phyloP scores from a whole-genome alignment of 2,888 invertebrate genomes.

The Crepidodera aurea region DNA sequence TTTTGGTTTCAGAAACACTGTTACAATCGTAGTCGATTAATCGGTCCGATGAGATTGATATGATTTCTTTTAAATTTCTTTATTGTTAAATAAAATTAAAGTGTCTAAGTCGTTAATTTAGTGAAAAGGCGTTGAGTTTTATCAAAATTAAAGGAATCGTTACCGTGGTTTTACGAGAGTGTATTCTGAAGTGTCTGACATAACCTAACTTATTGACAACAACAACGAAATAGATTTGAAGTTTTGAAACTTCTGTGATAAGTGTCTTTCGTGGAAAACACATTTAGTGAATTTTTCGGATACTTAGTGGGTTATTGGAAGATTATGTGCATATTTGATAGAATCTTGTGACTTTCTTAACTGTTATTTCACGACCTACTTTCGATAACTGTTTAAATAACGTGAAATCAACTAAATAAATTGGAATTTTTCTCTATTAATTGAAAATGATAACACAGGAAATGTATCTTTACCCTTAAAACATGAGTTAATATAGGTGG shows the following conservation, averaged over 20 bases:
- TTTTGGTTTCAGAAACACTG: constrained; percentile 44
- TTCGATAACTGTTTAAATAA: constrained; percentile 46
- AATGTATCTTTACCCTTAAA: constrained; percentile 8
- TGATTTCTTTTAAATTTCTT: constrained; percentile 43
- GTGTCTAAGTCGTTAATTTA: neutral
- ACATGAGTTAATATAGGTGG: constrained; percentile 30
- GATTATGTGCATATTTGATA: constrained; percentile 10
- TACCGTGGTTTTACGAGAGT: constrained; percentile 14
- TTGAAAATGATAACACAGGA: constrained; percentile 23
- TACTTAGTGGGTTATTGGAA: constrained; percentile 17
- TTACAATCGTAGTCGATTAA: constrained; percentile 43
- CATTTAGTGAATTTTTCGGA: constrained; percentile 18
- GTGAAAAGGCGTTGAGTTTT: constrained; percentile 26
- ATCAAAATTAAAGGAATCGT: constrained; percentile 21
- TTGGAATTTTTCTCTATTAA: constrained; percentile 30
- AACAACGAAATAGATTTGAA: constrained; percentile 30
- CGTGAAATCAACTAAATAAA: constrained; percentile 38
- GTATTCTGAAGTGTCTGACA: constrained; percentile 28
- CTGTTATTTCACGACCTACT: constrained; percentile 51
- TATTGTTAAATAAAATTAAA: constrained; percentile 26
- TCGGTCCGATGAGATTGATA: constrained; percentile 41
- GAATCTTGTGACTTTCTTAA: constrained; percentile 41
- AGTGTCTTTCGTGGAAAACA: constrained; percentile 31
- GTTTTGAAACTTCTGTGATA: constrained; percentile 32
- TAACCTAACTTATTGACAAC: constrained; percentile 40